A percentile compares a stretch with the other conserved stretches of the same genome.
These are phyloP conservation scores for Campylomormyrus numenius DNA, from an alignment of 2,113 vertebrate species.

Conservation along the genomic window DNA sequence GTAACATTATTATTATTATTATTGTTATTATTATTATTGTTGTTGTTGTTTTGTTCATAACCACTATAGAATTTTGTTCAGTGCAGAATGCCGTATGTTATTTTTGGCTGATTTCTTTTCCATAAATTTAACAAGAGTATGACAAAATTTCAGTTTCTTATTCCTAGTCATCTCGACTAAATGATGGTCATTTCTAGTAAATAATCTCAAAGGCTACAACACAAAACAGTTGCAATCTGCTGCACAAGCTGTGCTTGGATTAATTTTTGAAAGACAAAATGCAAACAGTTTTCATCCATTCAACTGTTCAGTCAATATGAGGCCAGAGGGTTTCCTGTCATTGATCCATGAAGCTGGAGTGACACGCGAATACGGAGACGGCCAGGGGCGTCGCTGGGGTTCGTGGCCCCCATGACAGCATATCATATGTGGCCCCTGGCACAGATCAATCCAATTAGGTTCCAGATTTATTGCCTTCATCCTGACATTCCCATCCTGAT, in stretches of 20 bases:
- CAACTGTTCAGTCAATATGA: neutral
- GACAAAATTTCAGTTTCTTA: neutral
- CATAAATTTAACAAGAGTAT: neutral
- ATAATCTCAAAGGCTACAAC: neutral
- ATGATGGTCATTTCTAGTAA: neutral
- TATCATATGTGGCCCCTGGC: neutral
- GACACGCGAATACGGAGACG: neutral
- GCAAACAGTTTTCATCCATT: neutral
- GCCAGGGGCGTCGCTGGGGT: neutral
- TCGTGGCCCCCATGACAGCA: neutral
- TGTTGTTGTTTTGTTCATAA: neutral
- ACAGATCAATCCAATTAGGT: neutral
- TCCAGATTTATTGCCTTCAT: no score
- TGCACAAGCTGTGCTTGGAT: conserved; percentile 2
- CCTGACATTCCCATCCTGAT: neutral
- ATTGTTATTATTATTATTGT: no score
- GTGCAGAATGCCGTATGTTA: neutral
- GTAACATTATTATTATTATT: neutral
- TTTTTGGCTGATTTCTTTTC: neutral
- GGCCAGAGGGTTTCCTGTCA: neutral
- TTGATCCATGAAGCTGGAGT: neutral
- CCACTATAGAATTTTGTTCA: neutral
- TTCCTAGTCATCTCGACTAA: neutral
- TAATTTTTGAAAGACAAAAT: neutral
- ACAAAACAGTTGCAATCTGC: conserved; percentile 1